Percentiles rank a stretch among this genome's conserved stretches.
Conservation (phyloP, 2,113 vertebrate genomes). For the Danio rerio region DNA sequence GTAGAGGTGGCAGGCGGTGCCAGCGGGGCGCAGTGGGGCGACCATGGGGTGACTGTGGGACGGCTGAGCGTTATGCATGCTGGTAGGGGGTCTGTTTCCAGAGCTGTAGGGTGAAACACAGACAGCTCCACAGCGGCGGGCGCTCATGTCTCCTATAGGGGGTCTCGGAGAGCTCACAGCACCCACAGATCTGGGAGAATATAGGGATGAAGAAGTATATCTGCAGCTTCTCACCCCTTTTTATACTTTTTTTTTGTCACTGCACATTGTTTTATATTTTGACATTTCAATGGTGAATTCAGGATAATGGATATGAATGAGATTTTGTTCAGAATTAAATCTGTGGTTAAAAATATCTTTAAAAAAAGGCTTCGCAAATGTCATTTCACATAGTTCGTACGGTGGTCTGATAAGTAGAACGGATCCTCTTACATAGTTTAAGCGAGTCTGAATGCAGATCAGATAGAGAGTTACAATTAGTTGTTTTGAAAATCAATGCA, state of each 20-base stretch:
- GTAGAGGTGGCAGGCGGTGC: constrained; percentile 43
- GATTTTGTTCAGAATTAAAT: background rate
- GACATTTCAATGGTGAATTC: background rate
- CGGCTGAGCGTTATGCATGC: constrained; percentile 19
- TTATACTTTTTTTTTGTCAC: constrained; percentile 4
- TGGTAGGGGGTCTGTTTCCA: constrained; percentile 26
- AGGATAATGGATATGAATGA: constrained; percentile 8
- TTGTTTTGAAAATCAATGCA: no score
- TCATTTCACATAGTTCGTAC: background rate
- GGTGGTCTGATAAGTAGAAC: no score
- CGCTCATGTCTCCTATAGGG: background rate
- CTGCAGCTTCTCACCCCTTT: background rate
- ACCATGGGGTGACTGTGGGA: constrained; percentile 15
- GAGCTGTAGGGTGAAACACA: constrained; percentile 43
- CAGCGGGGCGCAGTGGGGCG: constrained; percentile 26
- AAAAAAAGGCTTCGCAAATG: background rate
- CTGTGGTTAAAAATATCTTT: constrained; percentile 23
- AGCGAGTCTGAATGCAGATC: no score
- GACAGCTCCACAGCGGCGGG: constrained; percentile 19
- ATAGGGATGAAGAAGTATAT: background rate
- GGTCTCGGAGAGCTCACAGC: constrained; percentile 3
- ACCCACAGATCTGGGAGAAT: background rate
- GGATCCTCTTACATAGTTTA: no score
- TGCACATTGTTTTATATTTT: constrained; percentile 20
- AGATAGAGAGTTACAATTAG: no score